Conservation (phyloP, 2,797 vertebrate species). For the Huso huso region DNA sequence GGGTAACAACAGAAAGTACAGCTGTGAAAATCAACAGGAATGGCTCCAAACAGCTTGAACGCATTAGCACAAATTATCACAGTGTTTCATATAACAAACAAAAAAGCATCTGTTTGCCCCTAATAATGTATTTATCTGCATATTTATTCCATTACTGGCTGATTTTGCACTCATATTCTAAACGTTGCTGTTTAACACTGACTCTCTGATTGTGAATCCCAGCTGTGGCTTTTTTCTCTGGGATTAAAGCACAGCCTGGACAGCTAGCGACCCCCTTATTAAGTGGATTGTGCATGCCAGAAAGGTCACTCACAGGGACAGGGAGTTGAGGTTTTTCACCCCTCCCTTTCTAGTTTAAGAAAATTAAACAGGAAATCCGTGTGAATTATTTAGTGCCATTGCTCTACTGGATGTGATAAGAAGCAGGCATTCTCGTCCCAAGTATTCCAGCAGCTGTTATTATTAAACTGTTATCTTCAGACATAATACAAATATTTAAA, state of each 20-base stretch:
- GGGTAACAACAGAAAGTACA: no score
- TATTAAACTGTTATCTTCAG: no score
- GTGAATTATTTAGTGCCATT: background rate
- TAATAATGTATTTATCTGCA: no score
- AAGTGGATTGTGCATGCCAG: background rate
- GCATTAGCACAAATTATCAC: no score
- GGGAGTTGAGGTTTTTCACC: background rate
- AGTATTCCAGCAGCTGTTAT: no score
- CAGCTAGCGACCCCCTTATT: background rate
- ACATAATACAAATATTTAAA: no score
- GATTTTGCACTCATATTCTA: no score
- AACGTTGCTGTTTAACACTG: background rate
- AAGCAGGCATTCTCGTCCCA: constrained; percentile 13
- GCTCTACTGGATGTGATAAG: constrained; percentile 22
- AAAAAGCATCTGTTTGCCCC: no score
- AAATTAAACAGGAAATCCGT: constrained; percentile 15
- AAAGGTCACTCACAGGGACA: background rate
- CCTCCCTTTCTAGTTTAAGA: background rate
- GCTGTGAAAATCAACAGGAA: no score
- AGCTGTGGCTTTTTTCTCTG: background rate
- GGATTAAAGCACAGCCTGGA: background rate
- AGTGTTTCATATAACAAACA: no score
- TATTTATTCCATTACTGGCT: no score
- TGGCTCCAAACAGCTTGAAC: no score
- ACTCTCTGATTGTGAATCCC: background rate